A percentile compares a stretch with the other conserved stretches of the same genome.
These are phyloP conservation scores for Nemurella pictetii DNA, from an alignment of 2,888 invertebrate genomes.

Conservation along the genomic window DNA sequence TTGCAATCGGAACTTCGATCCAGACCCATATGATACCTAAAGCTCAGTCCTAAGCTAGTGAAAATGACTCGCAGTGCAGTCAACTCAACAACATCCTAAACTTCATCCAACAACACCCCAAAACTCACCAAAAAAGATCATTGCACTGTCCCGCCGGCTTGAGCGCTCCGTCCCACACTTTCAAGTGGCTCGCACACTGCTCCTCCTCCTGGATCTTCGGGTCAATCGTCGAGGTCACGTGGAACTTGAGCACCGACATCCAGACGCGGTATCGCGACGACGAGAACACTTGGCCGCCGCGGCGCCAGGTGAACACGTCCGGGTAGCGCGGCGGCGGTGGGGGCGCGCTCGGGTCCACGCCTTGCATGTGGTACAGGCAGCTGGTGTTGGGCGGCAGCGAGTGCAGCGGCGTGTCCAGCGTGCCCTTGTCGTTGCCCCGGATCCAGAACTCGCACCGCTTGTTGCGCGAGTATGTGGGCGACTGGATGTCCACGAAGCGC, in stretches of 20 bases:
- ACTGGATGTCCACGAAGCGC: slow-evolving; percentile 80
- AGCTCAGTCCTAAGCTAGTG: too few species aligned
- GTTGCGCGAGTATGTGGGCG: slow-evolving; percentile 81
- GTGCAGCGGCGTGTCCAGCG: slow-evolving; percentile 81
- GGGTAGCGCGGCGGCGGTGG: slow-evolving; percentile 44
- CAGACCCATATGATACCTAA: too few species aligned
- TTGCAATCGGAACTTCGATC: too few species aligned
- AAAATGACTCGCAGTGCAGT: too few species aligned
- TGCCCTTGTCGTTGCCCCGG: slow-evolving; percentile 76
- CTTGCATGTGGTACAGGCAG: slow-evolving; percentile 81
- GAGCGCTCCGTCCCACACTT: slow-evolving; percentile 79
- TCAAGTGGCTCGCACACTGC: slow-evolving; percentile 74
- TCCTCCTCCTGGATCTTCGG: slow-evolving; percentile 55
- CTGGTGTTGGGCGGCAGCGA: slow-evolving; percentile 86
- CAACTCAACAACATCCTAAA: not conserved
- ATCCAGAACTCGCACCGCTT: slow-evolving; percentile 89
- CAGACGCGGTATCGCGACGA: slow-evolving; percentile 72
- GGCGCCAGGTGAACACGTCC: slow-evolving; percentile 30
- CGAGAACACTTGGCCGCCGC: slow-evolving; percentile 14
- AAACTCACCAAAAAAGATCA: slow-evolving; percentile 76
- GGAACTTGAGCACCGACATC: slow-evolving; percentile 85
- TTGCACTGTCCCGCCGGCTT: slow-evolving; percentile 73
- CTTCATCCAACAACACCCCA: slow-evolving; percentile 14
- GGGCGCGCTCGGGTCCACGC: slow-evolving; percentile 47
- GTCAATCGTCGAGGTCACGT: slow-evolving; percentile 68